A percentile compares a stretch with the other conserved stretches of the same genome.
Evolutionary conservation across 2,113 vertebrate genomes (phyloP).

Genomic region (Acanthisitta chloris): DNA sequence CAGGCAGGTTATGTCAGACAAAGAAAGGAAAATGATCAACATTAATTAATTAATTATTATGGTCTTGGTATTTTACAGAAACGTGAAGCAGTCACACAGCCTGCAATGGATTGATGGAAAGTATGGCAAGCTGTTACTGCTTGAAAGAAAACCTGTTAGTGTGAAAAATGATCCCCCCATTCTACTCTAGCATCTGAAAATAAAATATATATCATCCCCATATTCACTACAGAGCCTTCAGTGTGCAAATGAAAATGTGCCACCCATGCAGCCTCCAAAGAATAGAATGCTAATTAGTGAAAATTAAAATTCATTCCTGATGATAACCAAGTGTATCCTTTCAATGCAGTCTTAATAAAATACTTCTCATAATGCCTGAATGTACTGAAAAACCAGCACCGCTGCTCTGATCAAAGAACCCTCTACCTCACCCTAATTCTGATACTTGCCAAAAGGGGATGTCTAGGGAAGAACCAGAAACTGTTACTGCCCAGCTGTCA

Average conservation of each 20-base stretch:
- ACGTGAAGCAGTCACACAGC: neutral
- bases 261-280: neutral
- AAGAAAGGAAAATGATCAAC: neutral
- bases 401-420: neutral
- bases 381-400: accelerated
- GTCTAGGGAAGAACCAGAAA: neutral
- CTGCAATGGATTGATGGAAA: neutral
- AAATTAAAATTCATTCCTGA: neutral
- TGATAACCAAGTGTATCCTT: neutral
- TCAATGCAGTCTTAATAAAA: neutral
- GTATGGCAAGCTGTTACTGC: neutral
- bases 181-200: neutral
- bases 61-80: neutral
- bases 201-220: neutral
- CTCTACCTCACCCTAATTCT: accelerated
- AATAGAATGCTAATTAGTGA: neutral
- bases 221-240: neutral
- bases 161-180: neutral
- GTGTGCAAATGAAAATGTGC: neutral
- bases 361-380: neutral
- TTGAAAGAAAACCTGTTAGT: neutral
- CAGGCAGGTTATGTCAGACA: neutral
- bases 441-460: neutral
- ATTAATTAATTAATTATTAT: slow-evolving; percentile 1
- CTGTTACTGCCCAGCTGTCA: neutral